Percentiles rank a stretch among this genome's conserved stretches.
Conservation (phyloP, 2,797 vertebrate genomes). For the Melanotaenia parkinsoni region DNA sequence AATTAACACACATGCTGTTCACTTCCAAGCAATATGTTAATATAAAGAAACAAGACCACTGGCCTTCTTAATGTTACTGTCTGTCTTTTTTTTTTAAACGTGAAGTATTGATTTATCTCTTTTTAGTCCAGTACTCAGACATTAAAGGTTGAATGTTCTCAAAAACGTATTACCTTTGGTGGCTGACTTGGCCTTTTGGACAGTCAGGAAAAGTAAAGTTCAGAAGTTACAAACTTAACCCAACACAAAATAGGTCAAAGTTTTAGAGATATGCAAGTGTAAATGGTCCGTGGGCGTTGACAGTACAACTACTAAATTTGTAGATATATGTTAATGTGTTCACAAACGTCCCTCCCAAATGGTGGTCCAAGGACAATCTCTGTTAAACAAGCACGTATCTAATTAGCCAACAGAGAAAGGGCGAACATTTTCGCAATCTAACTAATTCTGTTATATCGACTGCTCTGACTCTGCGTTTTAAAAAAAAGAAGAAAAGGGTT, state of each 20-base stretch:
- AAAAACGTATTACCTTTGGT: neutral
- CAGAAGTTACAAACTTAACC: neutral
- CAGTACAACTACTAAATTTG: too few relatives aligned
- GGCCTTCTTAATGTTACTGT: too few relatives aligned
- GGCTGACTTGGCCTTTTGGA: neutral
- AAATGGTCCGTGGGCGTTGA: too few relatives aligned
- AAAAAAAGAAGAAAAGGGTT: neutral
- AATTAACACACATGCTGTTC: neutral
- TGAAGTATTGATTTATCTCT: too few relatives aligned
- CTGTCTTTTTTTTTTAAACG: too few relatives aligned
- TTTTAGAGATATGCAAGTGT: neutral
- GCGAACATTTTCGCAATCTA: neutral
- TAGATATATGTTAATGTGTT: too few relatives aligned
- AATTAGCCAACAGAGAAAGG: neutral
- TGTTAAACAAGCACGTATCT: too few relatives aligned
- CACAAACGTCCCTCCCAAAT: too few relatives aligned
- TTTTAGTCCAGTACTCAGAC: neutral
- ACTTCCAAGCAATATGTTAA: neutral
- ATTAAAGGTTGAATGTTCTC: neutral
- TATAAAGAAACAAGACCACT: neutral
- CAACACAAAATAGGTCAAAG: neutral
- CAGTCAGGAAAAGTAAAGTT: slow-evolving; percentile 5
- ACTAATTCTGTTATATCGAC: neutral
- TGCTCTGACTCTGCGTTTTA: neutral
- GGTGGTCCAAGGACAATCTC: too few relatives aligned